Conservation (phyloP, 2,888 invertebrate genomes). For the Orchestes rusci region DNA sequence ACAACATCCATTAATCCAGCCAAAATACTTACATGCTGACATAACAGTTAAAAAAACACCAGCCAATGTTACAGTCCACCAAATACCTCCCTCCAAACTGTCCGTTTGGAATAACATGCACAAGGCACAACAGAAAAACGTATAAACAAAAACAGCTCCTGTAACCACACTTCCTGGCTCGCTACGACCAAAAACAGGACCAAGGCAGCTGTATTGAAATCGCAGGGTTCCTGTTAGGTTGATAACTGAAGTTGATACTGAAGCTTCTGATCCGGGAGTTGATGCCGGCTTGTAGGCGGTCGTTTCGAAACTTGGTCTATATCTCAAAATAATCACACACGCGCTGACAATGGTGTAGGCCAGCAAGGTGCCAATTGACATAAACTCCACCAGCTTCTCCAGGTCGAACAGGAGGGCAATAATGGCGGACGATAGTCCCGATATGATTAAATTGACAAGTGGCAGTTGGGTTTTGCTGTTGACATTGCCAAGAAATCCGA, state of each 20-base stretch:
- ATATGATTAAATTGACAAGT: constrained; percentile 64
- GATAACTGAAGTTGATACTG: constrained; percentile 38
- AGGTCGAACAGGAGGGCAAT: constrained; percentile 83
- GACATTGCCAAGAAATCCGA: constrained; percentile 70
- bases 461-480: constrained; percentile 77
- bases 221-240: constrained; percentile 69
- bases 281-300: constrained; percentile 30
- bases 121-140: constrained; percentile 59
- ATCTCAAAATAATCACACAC: constrained; percentile 79
- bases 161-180: constrained; percentile 72
- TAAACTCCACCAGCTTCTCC: constrained; percentile 85
- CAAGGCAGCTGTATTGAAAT: constrained; percentile 63
- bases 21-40: constrained; percentile 52
- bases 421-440: constrained; percentile 67
- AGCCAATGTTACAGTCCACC: constrained; percentile 64
- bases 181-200: constrained; percentile 63
- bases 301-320: constrained; percentile 41
- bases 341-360: constrained; percentile 91
- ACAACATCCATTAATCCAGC: background rate
- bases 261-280: constrained; percentile 40
- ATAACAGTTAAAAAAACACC: constrained; percentile 56
- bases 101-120: constrained; percentile 56
- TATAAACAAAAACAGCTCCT: constrained; percentile 63
- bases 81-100: constrained; percentile 49
- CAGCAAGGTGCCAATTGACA: constrained; percentile 84